Evolutionary conservation across 2,797 vertebrate genomes (phyloP).

Genomic region (Poecilia wingei): DNA sequence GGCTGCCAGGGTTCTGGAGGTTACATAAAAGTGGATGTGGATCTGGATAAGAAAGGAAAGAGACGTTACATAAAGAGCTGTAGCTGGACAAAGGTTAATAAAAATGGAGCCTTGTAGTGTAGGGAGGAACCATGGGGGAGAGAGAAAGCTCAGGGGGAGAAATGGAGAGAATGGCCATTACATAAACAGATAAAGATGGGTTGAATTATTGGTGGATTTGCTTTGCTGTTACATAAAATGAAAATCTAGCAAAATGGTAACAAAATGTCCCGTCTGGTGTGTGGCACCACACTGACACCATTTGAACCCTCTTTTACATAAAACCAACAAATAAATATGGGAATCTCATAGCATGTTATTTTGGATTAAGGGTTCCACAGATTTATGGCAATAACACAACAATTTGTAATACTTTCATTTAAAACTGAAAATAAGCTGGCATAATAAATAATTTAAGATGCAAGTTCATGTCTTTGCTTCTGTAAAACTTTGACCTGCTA

Average conservation of each 20-base stretch:
- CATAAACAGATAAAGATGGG: constrained; percentile 81
- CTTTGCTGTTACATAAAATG: constrained; percentile 77
- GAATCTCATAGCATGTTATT: background rate
- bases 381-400: background rate
- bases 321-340: background rate
- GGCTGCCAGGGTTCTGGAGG: constrained; percentile 64
- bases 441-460: background rate
- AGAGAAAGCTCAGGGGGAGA: constrained; percentile 37
- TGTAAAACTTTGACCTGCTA: background rate
- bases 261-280: constrained; percentile 8
- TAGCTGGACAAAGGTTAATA: constrained; percentile 81
- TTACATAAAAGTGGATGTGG: constrained; percentile 78
- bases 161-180: constrained; percentile 74
- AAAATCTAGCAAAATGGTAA: constrained; percentile 55
- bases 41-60: constrained; percentile 70
- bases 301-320: constrained; percentile 20
- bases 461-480: background rate
- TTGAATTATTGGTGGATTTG: constrained; percentile 75
- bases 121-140: constrained; percentile 54
- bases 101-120: constrained; percentile 76
- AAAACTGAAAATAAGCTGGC: background rate
- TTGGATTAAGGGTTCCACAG: background rate
- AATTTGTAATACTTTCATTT: background rate
- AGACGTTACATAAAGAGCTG: constrained; percentile 81
- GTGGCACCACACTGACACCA: constrained; percentile 23